These are phyloP conservation scores for Eumacrocentrus americanus DNA, from an alignment of 2,888 invertebrate species.

Conservation along the genomic window DNA sequence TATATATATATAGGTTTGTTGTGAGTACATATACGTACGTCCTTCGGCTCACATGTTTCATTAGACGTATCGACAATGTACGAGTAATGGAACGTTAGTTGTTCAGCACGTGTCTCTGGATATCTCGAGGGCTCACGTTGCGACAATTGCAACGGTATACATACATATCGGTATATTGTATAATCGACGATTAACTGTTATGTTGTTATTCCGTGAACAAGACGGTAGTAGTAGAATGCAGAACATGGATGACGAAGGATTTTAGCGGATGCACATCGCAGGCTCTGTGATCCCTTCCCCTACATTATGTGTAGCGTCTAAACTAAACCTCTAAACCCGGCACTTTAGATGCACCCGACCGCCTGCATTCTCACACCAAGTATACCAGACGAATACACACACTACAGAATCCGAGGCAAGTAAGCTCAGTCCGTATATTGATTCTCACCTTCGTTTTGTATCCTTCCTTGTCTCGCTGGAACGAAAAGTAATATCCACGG, in stretches of 20 bases:
- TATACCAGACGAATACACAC: no score
- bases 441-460: constrained; percentile 20
- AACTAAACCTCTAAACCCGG: no score
- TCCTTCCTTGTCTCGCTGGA: constrained; percentile 16
- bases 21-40: not conserved
- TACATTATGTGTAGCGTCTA: no score
- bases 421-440: constrained; percentile 10
- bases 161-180: constrained; percentile 5
- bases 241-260: no score
- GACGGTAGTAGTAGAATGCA: no score
- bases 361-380: no score
- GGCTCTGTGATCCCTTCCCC: no score
- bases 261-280: no score
- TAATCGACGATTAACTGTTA: no score
- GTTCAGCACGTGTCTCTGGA: constrained; percentile 21
- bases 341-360: no score
- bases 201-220: no score
- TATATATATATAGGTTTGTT: constrained; percentile 11
- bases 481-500: constrained; percentile 24
- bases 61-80: constrained; percentile 24
- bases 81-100: constrained; percentile 19
- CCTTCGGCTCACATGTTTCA: constrained; percentile 21
- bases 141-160: constrained; percentile 27
- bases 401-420: constrained; percentile 6
- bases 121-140: constrained; percentile 18